Base-by-base conservation (phyloP, 1,140 invertebrate species). In the Calliopsis andreniformis region DNA sequence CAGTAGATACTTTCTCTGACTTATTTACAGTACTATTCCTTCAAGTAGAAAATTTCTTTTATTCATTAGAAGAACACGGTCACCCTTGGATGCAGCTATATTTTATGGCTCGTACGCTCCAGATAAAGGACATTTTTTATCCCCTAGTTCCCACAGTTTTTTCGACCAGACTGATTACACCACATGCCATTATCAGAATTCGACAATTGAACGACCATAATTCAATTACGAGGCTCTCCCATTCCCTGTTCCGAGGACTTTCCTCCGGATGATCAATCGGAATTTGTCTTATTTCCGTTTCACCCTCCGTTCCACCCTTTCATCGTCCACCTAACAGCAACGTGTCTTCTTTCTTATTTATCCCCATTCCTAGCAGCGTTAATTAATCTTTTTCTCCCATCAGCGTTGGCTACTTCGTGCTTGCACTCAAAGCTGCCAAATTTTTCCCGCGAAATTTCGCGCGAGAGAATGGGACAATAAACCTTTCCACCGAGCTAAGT, bases 221-320 rank as follows among this genome's bases (percentile, higher is more conserved):
- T 76, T 67, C 66, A 58, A 71, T 59, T 67, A 55, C 16, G 1
- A 42, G 56, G 12, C 45, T 42, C 16, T 53, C 30, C 35, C 16
- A 20, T 43, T 75, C 32, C 10, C 20, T n/a, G 25, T 43, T 23
- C 47, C 23, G 7, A 10, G 20, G 16, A 51, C 14, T 39, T 55
- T 77, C 43, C 30, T 20, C 25, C 47, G 25, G 43, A 49, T 59
- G 45, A 73, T 68, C 42, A 70, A 43, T 67, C 28, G 70, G 61
- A 67, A 53, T 55, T 69, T 76, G 45, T 76, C 55, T 79, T 72
- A 83, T 79, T 80, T 83, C 63, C 53, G 58, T 49, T 28, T n/a
- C 56, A 61, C 14, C 30, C 32, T 35, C 25, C 32, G 59, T 49
- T 18, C 25, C 55, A 43, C 49, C 28, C 35, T 25, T 78, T 83